These are phyloP conservation scores for Loriculus beryllinus DNA, from an alignment of 2,797 vertebrate genomes.

Conservation along the genomic window DNA sequence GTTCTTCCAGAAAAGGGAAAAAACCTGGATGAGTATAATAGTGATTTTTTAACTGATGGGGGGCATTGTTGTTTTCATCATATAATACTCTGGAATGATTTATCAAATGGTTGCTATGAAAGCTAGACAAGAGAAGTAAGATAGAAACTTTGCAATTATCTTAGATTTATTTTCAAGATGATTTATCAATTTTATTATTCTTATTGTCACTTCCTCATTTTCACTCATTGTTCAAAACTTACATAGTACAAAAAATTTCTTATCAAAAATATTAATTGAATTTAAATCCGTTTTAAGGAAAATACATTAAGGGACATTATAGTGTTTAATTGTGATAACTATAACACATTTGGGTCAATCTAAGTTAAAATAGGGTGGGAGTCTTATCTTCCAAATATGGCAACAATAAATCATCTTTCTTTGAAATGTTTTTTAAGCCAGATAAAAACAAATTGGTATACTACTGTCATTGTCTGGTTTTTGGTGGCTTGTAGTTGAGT, in stretches of 20 bases:
- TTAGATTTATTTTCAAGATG: background rate
- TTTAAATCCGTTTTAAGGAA: background rate
- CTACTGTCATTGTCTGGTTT: background rate
- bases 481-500: background rate
- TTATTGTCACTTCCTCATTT: background rate
- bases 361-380: background rate
- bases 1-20: background rate
- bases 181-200: background rate
- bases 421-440: background rate
- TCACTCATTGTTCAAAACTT: background rate
- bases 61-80: background rate
- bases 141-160: background rate
- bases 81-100: background rate
- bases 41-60: background rate
- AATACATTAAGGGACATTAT: background rate
- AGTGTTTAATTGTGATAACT: background rate
- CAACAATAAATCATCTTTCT: background rate
- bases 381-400: background rate
- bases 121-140: background rate
- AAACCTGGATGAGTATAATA: background rate
- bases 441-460: background rate
- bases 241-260: background rate
- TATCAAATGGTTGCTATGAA: background rate
- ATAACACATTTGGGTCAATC: background rate
- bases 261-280: background rate